Evolutionary conservation across 2,113 vertebrate genomes (phyloP), one percentile per base, ranked within the genome.

Genomic region (Oostethus manadensis): DNA sequence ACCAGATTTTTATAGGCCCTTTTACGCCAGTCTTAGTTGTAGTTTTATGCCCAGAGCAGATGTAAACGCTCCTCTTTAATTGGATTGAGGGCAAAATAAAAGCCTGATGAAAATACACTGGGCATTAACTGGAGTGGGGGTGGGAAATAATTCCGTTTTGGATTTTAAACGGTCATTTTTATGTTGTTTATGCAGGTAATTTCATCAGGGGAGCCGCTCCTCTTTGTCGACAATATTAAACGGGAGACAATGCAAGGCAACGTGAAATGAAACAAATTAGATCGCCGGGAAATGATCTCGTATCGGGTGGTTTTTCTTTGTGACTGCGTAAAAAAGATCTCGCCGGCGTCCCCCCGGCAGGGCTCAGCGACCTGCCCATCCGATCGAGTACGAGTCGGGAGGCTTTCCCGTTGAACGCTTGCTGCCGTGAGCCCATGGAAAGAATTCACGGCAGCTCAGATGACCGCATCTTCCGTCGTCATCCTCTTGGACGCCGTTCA

Each of bases 21-120:
- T 83, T 79, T 61, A 73, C 60, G 49, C 3, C 35, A 48, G 48
- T 59, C 47, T 62, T 79, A 80, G 71, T 79, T 71, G 56, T 68
- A 43, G 43, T 56, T 71, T 76, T 74, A 74, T 73, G 66, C 64
- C n/a, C 58, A 29, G 7, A 4, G 22, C 60, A 71, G 59, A 51
- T 59, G 48, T 68, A 70, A 48, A 61, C 56, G 48, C 22, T 58
- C 43, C 8, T 22, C 22, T 62, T 22, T 66, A 21, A 64, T 62
- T 46, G 63, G 55, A 62, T 65, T 60, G 60, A 66, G 51, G 62
- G 60, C 47, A 3, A 54, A 26, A 60, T 66, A 61, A 75, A 74
- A 66, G 46, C 18, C 23, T 54, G 62, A 33, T 62, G 21, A 21
- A 53, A 58, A 60, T 18, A 33, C 5, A 33, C 17, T 59, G 21